These are phyloP conservation scores for Lethrus apterus DNA, from an alignment of 1,140 invertebrate species.

Conservation along the genomic window DNA sequence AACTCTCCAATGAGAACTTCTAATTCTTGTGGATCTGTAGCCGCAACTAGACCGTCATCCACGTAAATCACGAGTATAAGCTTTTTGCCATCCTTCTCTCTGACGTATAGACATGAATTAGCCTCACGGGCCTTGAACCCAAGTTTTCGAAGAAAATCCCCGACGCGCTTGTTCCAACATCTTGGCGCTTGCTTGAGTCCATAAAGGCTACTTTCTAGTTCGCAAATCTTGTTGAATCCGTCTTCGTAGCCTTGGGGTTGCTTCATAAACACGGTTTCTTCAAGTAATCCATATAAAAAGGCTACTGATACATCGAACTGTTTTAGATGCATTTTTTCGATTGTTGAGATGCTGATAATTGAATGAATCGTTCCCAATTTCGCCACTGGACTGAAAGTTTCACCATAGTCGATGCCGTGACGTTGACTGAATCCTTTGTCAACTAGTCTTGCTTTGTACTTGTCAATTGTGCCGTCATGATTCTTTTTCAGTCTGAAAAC, in stretches of 20 bases:
- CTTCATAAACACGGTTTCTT: constrained; percentile 36
- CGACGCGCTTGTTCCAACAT: constrained; percentile 39
- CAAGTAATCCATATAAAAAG: constrained; percentile 35
- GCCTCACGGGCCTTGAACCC: no score
- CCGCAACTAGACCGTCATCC: no score
- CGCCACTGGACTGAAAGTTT: no score
- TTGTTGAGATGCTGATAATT: no score
- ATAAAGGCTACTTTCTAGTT: constrained; percentile 36
- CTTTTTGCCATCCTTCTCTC: no score
- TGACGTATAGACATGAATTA: no score
- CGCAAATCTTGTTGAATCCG: no score
- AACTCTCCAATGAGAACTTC: no score
- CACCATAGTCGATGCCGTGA: constrained; percentile 26
- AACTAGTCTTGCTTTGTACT: constrained; percentile 30
- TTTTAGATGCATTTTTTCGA: no score
- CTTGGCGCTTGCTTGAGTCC: constrained; percentile 40
- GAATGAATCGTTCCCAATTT: no score
- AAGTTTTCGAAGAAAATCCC: constrained; percentile 26
- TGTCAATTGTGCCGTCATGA: not conserved
- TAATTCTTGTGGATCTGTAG: no score
- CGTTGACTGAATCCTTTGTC: constrained; percentile 34
- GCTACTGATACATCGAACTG: constrained; percentile 39
- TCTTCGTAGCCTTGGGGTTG: constrained; percentile 24
- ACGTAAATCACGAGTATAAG: no score
- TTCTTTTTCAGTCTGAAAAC: not conserved